Percentiles rank a stretch among this genome's conserved stretches.
These are phyloP conservation scores for Microhierax caerulescens DNA, from an alignment of 2,797 vertebrate species.

Conservation along the genomic window DNA sequence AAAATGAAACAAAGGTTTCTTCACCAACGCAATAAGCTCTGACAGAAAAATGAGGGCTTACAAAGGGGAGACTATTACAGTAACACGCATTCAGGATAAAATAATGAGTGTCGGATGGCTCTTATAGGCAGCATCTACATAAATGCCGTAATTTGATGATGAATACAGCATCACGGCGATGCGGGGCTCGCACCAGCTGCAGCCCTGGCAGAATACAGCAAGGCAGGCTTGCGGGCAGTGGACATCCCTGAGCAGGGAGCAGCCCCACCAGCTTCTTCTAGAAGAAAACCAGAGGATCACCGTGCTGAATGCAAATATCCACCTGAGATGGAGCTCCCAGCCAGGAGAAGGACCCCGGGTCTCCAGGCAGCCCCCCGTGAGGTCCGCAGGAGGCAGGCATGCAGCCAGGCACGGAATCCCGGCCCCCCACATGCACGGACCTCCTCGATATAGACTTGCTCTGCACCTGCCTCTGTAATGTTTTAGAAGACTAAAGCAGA, in stretches of 20 bases:
- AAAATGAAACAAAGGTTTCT: background rate
- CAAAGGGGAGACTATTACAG: background rate
- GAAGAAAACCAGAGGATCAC: background rate
- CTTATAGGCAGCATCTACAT: background rate
- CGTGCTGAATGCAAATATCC: accelerated
- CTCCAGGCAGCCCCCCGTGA: accelerated
- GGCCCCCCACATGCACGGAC: accelerated
- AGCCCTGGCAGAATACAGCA: background rate
- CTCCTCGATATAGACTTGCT: no score
- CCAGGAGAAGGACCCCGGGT: background rate
- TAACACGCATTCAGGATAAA: background rate
- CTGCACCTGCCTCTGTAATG: accelerated
- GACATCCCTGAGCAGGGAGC: background rate
- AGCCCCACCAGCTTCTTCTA: background rate
- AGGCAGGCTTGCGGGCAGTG: background rate
- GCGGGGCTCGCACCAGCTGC: background rate
- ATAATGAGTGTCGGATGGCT: background rate
- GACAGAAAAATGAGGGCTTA: conserved; percentile 10
- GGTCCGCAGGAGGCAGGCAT: accelerated
- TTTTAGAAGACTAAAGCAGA: background rate
- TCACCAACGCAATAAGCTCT: conserved; percentile 19
- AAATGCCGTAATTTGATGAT: background rate
- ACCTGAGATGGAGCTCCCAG: background rate
- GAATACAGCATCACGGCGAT: background rate
- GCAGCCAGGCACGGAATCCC: accelerated